These are phyloP conservation scores for Tiaroga cobitis DNA, from an alignment of 2,797 vertebrate genomes.

Conservation along the genomic window DNA sequence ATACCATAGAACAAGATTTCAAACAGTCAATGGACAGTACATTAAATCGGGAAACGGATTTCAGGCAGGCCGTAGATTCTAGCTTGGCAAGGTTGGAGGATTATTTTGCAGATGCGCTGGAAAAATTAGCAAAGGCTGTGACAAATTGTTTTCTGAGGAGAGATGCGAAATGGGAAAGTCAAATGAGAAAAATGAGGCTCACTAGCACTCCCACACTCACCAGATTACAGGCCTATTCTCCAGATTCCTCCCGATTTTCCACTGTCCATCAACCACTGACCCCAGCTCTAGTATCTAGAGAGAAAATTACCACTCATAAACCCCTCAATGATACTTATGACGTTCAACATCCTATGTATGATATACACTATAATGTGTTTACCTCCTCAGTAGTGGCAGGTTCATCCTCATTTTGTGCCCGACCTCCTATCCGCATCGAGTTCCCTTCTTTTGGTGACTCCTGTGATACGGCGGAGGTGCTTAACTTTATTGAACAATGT, in stretches of 20 bases:
- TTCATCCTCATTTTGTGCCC: not conserved
- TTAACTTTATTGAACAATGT: not conserved
- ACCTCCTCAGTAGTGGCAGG: not conserved
- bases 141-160: too few species aligned
- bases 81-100: too few species aligned
- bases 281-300: not conserved
- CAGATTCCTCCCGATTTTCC: not conserved
- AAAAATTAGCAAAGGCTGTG: too few species aligned
- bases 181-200: too few species aligned
- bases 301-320: not conserved
- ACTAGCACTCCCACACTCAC: too few species aligned
- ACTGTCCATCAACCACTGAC: not conserved
- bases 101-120: too few species aligned
- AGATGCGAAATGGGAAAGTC: too few species aligned
- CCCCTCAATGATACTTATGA: not conserved
- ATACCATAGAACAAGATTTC: too few species aligned
- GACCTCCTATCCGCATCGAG: not conserved
- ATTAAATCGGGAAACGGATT: too few species aligned
- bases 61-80: too few species aligned
- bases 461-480: not conserved
- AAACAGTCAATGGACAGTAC: too few species aligned
- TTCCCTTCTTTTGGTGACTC: not conserved
- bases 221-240: not conserved
- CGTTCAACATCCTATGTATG: not conserved
- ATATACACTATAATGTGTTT: not conserved